Conservation (phyloP, 2,113 vertebrate genomes). For the Hiodon alosoides region DNA sequence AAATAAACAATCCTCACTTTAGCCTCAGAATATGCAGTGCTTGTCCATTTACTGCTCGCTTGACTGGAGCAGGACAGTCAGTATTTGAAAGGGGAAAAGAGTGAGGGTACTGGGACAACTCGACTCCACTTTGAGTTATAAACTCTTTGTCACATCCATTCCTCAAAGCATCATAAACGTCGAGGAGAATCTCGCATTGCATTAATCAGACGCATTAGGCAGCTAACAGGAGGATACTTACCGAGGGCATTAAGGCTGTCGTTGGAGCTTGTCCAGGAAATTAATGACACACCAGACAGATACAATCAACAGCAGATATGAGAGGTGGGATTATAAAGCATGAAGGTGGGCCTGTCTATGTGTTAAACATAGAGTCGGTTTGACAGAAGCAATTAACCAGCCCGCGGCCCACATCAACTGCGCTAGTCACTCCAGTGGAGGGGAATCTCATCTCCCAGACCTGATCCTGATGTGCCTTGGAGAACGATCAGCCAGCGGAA, state of each 20-base stretch:
- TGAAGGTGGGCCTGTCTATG: constrained; percentile 44
- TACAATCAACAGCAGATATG: constrained; percentile 56
- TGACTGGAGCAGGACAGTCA: neutral
- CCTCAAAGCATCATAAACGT: constrained; percentile 64
- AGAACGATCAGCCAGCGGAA: neutral
- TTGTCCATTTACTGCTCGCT: constrained; percentile 55
- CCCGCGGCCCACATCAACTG: constrained; percentile 38
- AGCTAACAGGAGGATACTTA: constrained; percentile 57
- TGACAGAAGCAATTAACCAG: constrained; percentile 64
- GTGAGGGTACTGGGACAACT: neutral
- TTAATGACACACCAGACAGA: constrained; percentile 60
- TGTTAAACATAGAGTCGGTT: constrained; percentile 36
- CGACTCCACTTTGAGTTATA: constrained; percentile 28
- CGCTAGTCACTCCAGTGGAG: constrained; percentile 32
- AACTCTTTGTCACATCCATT: constrained; percentile 54
- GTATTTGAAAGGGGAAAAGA: constrained; percentile 7
- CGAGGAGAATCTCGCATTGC: constrained; percentile 53
- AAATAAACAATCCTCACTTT: constrained; percentile 61
- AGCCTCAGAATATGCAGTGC: constrained; percentile 45
- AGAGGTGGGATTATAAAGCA: constrained; percentile 52
- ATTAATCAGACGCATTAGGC: constrained; percentile 70
- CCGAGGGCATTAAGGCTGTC: constrained; percentile 57
- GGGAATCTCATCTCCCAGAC: constrained; percentile 23
- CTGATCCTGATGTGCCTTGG: neutral
- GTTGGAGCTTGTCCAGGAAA: constrained; percentile 60